Percentiles rank a stretch among this genome's conserved stretches.
These are phyloP conservation scores for Epiperipatus broadwayi DNA, from an alignment of 2,888 invertebrate species.

Conservation along the genomic window DNA sequence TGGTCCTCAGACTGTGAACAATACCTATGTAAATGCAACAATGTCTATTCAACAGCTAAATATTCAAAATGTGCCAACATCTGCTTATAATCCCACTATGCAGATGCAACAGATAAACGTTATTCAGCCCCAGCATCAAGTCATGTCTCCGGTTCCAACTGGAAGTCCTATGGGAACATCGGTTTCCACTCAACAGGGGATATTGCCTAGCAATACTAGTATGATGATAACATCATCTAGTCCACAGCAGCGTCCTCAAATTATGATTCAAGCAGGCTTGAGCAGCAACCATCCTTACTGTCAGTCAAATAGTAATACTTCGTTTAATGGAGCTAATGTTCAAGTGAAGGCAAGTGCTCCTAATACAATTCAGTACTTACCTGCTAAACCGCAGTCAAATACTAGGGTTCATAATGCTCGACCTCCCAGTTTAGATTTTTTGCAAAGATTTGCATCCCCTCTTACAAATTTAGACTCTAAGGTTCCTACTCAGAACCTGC, in stretches of 20 bases:
- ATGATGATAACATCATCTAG: background rate
- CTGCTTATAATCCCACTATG: constrained; percentile 22
- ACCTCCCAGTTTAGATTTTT: constrained; percentile 69
- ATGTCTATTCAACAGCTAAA: constrained; percentile 35
- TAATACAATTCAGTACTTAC: constrained; percentile 93
- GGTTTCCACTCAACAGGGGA: constrained; percentile 6
- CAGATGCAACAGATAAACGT: too few species aligned
- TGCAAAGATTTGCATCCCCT: constrained; percentile 70
- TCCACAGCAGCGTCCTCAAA: background rate
- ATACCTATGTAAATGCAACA: constrained; percentile 33
- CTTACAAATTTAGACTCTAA: constrained; percentile 48
- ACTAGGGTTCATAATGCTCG: too few species aligned
- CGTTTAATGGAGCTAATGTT: constrained; percentile 49
- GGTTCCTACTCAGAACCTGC: constrained; percentile 47
- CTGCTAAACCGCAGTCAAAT: constrained; percentile 63
- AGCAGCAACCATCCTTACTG: constrained; percentile 19
- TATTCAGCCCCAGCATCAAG: constrained; percentile 15
- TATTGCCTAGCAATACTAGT: background rate
- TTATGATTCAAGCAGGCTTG: constrained; percentile 6
- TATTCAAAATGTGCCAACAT: constrained; percentile 28
- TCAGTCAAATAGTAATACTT: constrained; percentile 7
- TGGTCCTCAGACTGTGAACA: constrained; percentile 30
- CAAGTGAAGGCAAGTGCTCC: constrained; percentile 91
- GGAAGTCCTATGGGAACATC: constrained; percentile 16
- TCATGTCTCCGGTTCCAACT: too few species aligned